A percentile compares a stretch with the other conserved stretches of the same genome.
These are phyloP conservation scores for Thereva nobilitata DNA, from an alignment of 2,888 invertebrate genomes.

Conservation along the genomic window DNA sequence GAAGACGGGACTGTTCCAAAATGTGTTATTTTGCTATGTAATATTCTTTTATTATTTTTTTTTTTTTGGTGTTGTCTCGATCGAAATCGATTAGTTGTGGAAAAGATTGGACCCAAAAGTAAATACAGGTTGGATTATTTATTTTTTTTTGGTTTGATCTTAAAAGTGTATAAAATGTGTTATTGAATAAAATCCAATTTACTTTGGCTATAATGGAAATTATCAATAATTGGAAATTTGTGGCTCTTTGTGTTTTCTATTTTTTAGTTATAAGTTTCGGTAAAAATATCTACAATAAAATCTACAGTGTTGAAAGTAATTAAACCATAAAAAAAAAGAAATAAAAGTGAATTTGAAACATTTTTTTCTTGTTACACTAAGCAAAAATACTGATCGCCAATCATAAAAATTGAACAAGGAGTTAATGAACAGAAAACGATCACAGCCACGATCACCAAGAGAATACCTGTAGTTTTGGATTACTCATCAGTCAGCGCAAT, in stretches of 20 bases:
- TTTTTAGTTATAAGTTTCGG: constrained; percentile 45
- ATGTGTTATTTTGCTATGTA: too few species aligned
- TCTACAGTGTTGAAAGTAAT: constrained; percentile 21
- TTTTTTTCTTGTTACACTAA: too few species aligned
- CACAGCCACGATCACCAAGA: constrained; percentile 4
- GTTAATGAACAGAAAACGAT: neutral
- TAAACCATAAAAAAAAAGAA: constrained; percentile 9
- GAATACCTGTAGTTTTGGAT: constrained; percentile 12
- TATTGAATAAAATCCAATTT: neutral
- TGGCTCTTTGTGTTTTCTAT: constrained; percentile 46
- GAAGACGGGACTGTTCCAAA: too few species aligned
- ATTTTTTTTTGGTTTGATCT: too few species aligned
- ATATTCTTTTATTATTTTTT: too few species aligned
- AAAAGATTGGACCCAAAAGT: too few species aligned
- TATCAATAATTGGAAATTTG: constrained; percentile 46
- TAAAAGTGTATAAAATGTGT: too few species aligned
- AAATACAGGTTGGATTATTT: too few species aligned
- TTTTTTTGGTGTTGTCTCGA: too few species aligned
- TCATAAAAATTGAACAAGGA: neutral
- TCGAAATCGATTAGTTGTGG: too few species aligned
- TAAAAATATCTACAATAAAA: constrained; percentile 40
- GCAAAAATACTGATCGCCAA: neutral
- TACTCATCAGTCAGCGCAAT: constrained; percentile 7
- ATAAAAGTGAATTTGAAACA: neutral
- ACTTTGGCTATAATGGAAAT: constrained; percentile 44